phyloP scores from a whole-genome alignment of 2,797 vertebrate genomes.

The Xerus rutilus region DNA sequence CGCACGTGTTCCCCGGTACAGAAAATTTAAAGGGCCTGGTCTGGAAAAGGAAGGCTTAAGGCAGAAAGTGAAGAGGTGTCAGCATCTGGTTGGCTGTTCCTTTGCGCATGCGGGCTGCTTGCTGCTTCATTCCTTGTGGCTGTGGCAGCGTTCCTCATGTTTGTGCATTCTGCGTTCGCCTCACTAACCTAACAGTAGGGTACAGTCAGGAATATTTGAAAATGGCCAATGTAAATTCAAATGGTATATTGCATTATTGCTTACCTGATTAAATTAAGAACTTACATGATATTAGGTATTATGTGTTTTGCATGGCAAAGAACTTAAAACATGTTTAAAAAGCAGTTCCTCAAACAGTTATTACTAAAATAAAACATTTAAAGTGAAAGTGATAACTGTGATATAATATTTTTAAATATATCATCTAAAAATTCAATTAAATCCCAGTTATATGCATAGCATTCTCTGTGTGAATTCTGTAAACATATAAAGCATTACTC shows the following conservation, averaged over 20 bases:
- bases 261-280: background rate
- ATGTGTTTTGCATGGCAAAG: background rate
- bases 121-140: too few species aligned
- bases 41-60: too few species aligned
- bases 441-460: background rate
- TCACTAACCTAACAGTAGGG: background rate
- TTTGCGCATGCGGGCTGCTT: too few species aligned
- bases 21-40: too few species aligned
- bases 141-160: too few species aligned
- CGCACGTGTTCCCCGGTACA: too few species aligned
- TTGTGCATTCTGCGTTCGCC: too few species aligned
- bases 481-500: background rate
- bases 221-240: background rate
- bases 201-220: background rate
- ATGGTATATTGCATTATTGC: background rate
- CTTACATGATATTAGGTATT: background rate
- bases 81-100: too few species aligned
- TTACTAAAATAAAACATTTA: background rate
- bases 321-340: background rate
- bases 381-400: background rate
- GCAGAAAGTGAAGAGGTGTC: too few species aligned
- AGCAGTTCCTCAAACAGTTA: background rate
- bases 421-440: background rate
- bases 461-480: background rate
- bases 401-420: background rate